Evolutionary conservation across 2,797 vertebrate species (phyloP).

Genomic region (Falco berigora): DNA sequence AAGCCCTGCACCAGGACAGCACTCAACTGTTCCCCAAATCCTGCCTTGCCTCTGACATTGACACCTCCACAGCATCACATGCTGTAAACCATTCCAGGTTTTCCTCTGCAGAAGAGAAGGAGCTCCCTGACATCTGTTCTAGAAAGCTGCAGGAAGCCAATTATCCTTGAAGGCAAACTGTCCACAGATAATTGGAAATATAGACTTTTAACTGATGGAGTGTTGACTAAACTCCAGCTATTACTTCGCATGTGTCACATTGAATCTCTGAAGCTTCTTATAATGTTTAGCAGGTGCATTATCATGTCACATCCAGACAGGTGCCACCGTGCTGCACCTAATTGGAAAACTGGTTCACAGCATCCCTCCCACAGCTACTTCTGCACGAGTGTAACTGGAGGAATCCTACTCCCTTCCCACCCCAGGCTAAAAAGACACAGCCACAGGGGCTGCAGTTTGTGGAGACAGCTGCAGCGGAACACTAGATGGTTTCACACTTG

Average conservation of each 20-base stretch:
- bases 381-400: background rate
- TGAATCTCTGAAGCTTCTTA: constrained; percentile 22
- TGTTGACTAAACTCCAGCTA: constrained; percentile 55
- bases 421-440: background rate
- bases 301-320: constrained; percentile 35
- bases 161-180: constrained; percentile 57
- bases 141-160: constrained; percentile 55
- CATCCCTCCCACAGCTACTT: background rate
- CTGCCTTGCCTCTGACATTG: background rate
- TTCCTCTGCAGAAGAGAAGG: background rate
- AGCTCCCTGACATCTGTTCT: constrained; percentile 27
- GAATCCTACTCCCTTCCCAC: background rate
- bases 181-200: constrained; percentile 58
- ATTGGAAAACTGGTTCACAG: background rate
- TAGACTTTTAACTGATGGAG: constrained; percentile 60
- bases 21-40: background rate
- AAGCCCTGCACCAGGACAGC: background rate
- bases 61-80: background rate
- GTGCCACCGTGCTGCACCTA: background rate
- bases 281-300: constrained; percentile 33
- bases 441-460: background rate
- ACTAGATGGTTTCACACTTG: background rate
- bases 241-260: constrained; percentile 16
- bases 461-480: background rate
- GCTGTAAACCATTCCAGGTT: background rate